phyloP scores from a whole-genome alignment of 2,888 invertebrate species.

The Oligia latruncula region DNA sequence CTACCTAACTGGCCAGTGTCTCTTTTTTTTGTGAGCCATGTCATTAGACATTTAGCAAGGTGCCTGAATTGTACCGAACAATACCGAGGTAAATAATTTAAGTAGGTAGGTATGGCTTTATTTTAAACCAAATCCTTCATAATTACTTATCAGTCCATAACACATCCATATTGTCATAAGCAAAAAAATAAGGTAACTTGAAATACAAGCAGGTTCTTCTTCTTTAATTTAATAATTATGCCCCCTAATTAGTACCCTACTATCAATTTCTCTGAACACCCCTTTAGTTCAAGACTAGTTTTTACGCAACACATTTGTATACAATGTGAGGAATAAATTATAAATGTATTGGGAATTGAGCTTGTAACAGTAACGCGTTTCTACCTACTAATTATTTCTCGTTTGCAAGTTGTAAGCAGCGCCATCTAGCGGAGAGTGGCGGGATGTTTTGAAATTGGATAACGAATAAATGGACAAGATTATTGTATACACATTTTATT shows the following conservation, averaged over 20 bases:
- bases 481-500: background rate
- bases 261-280: slow-evolving; percentile 41
- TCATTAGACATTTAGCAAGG: background rate
- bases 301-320: slow-evolving; percentile 33
- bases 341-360: slow-evolving; percentile 3
- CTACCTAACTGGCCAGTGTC: no score
- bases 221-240: slow-evolving; percentile 14
- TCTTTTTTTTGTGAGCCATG: background rate
- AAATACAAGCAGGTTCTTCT: background rate
- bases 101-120: background rate
- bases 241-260: slow-evolving; percentile 13
- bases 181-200: slow-evolving; percentile 15
- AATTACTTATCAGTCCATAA: slow-evolving; percentile 1
- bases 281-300: slow-evolving; percentile 22
- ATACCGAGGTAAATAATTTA: background rate
- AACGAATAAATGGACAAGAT: background rate
- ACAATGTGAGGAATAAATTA: slow-evolving; percentile 40
- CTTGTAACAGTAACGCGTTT: background rate
- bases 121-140: background rate
- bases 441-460: slow-evolving; percentile 31
- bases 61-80: background rate
- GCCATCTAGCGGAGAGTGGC: slow-evolving; percentile 84
- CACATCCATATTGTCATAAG: background rate
- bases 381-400: background rate
- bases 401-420: slow-evolving; percentile 39